These are phyloP conservation scores for Cataglyphis livida DNA, from an alignment of 2,888 invertebrate species.

Conservation along the genomic window DNA sequence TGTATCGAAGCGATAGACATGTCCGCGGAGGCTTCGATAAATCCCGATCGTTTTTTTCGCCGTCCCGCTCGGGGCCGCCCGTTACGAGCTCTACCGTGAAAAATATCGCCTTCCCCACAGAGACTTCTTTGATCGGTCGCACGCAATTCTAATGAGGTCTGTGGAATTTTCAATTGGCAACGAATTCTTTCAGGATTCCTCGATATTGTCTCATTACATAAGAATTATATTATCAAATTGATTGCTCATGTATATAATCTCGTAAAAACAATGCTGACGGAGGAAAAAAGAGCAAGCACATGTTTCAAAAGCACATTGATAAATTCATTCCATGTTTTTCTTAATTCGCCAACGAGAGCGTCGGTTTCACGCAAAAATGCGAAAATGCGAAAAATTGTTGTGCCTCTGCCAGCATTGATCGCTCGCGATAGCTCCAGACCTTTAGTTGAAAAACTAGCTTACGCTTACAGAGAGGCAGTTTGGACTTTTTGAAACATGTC, in stretches of 20 bases:
- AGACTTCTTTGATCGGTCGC: constrained; percentile 29
- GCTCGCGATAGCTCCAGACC: constrained; percentile 19
- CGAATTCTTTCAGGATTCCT: neutral
- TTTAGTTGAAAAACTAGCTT: constrained; percentile 30
- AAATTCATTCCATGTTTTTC: constrained; percentile 24
- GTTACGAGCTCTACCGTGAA: constrained; percentile 36
- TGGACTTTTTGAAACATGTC: constrained; percentile 22
- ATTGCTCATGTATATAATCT: neutral
- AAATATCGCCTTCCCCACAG: constrained; percentile 31
- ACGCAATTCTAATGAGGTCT: constrained; percentile 2
- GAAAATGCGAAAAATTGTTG: constrained; percentile 26
- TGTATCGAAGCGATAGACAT: constrained; percentile 33
- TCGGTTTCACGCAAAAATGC: constrained; percentile 20
- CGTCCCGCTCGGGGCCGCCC: neutral
- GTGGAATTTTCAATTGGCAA: constrained; percentile 29
- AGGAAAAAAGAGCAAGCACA: neutral
- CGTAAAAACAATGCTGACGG: neutral
- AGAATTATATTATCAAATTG: neutral
- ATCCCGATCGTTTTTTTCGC: constrained; percentile 19
- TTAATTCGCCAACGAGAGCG: neutral
- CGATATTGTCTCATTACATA: neutral
- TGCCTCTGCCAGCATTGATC: constrained; percentile 32
- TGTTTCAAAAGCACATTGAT: neutral
- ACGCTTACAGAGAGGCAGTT: constrained; percentile 12
- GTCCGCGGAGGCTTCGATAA: constrained; percentile 42